Percentiles rank a stretch among this genome's conserved stretches.
phyloP scores from a whole-genome alignment of 2,888 invertebrate genomes.

The Leptogaster cylindrica region DNA sequence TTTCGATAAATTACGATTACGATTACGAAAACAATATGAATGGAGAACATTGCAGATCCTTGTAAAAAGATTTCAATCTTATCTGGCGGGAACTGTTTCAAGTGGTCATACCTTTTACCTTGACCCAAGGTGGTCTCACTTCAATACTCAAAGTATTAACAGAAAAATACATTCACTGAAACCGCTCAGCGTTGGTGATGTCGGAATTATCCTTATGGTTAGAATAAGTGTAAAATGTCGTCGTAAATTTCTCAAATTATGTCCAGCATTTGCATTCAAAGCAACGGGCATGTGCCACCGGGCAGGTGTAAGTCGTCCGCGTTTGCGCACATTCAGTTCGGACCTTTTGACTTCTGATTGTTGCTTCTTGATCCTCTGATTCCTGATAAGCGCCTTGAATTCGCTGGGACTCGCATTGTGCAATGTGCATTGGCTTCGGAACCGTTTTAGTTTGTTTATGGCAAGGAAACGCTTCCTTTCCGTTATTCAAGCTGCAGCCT shows the following conservation, averaged over 20 bases:
- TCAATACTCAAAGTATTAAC: too few species aligned
- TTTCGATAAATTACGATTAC: too few species aligned
- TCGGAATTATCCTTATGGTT: background rate
- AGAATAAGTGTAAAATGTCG: slow-evolving; percentile 46
- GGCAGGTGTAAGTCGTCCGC: slow-evolving; percentile 39
- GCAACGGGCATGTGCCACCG: slow-evolving; percentile 43
- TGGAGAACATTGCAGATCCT: too few species aligned
- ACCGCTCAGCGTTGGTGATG: too few species aligned
- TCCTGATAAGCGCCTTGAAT: slow-evolving; percentile 2
- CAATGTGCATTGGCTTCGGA: too few species aligned
- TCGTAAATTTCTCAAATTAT: slow-evolving; percentile 47
- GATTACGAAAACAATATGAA: too few species aligned
- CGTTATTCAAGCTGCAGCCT: too few species aligned
- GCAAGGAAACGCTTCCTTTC: too few species aligned
- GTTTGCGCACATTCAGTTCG: slow-evolving; percentile 1
- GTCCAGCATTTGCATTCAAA: slow-evolving; percentile 46
- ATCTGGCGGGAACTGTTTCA: slow-evolving; percentile 13
- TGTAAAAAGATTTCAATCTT: slow-evolving; percentile 10
- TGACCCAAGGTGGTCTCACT: too few species aligned
- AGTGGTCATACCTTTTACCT: background rate
- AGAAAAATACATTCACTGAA: too few species aligned
- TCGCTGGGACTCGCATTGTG: too few species aligned
- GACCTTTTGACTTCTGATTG: background rate
- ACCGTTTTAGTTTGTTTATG: too few species aligned
- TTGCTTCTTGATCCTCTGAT: background rate